A percentile compares a stretch with the other conserved stretches of the same genome.
Evolutionary conservation across 2,113 vertebrate genomes (phyloP).

Genomic region (Malurus melanocephalus): DNA sequence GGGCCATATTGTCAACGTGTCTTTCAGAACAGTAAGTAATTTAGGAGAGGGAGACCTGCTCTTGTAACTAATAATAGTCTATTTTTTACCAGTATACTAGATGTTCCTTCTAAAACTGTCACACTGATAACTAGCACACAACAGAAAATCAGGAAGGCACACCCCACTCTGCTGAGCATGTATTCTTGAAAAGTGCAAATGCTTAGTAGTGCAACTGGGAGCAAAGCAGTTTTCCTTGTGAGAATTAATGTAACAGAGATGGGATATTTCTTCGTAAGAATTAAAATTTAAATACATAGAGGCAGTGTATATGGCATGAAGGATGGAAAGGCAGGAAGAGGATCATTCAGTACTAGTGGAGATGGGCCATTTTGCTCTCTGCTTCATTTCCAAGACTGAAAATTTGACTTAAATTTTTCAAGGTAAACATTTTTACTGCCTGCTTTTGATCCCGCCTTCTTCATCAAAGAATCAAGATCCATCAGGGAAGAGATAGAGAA

Average conservation of each 20-base stretch:
- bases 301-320: not conserved
- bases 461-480: not conserved
- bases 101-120: not conserved
- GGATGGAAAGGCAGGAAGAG: not conserved
- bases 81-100: not conserved
- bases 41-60: not conserved
- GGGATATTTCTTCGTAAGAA: not conserved
- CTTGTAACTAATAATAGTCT: not conserved
- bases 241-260: not conserved
- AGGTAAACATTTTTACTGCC: not conserved
- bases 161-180: not conserved
- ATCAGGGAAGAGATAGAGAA: not conserved
- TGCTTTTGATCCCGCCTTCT: not conserved
- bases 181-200: not conserved
- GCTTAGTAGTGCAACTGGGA: not conserved
- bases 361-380: not conserved
- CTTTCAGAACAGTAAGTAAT: not conserved
- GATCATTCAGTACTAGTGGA: not conserved
- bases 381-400: not conserved
- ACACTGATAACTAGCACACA: not conserved
- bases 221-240: not conserved
- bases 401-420: not conserved
- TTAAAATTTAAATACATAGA: not conserved
- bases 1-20: conserved; percentile 13
- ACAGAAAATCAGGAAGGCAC: not conserved